Evolutionary conservation across 2,113 vertebrate genomes (phyloP).

Genomic region (Dipodomys spectabilis): DNA sequence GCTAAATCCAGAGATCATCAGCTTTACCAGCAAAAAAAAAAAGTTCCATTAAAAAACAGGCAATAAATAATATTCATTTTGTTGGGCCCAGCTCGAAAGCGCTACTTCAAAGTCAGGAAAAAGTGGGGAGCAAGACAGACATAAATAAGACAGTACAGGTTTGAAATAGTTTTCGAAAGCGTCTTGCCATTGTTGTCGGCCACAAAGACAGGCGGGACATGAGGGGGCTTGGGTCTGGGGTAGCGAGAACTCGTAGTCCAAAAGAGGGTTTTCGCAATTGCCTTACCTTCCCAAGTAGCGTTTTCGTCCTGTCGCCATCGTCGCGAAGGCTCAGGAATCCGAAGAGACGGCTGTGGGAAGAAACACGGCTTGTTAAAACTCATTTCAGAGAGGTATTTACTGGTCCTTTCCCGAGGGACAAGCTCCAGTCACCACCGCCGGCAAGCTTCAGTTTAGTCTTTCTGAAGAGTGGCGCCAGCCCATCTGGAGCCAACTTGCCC

Average conservation of each 20-base stretch:
- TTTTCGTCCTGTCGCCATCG: constrained; percentile 97
- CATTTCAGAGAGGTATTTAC: background rate
- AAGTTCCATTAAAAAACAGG: too few relatives aligned
- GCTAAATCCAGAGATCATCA: too few relatives aligned
- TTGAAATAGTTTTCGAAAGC: too few relatives aligned
- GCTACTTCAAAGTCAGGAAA: too few relatives aligned
- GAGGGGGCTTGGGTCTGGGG: too few relatives aligned
- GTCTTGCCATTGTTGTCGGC: too few relatives aligned
- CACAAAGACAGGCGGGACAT: too few relatives aligned
- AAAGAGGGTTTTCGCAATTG: background rate
- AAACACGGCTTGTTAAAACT: constrained; percentile 59
- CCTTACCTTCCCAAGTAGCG: constrained; percentile 94
- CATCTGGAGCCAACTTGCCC: accelerated
- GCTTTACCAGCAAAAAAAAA: too few relatives aligned
- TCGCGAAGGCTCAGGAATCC: constrained; percentile 95
- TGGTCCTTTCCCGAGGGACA: background rate
- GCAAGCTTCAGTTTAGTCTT: accelerated
- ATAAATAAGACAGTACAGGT: too few relatives aligned
- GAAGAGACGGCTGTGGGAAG: constrained; percentile 91
- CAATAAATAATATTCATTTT: too few relatives aligned
- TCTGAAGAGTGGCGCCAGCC: accelerated
- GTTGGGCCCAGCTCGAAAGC: too few relatives aligned
- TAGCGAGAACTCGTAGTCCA: background rate
- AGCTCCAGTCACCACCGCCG: accelerated
- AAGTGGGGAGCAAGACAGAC: too few relatives aligned